A percentile compares a stretch with the other conserved stretches of the same genome.
Evolutionary conservation across 1,140 invertebrate genomes (phyloP).

Genomic region (Bombus difficillimus): DNA sequence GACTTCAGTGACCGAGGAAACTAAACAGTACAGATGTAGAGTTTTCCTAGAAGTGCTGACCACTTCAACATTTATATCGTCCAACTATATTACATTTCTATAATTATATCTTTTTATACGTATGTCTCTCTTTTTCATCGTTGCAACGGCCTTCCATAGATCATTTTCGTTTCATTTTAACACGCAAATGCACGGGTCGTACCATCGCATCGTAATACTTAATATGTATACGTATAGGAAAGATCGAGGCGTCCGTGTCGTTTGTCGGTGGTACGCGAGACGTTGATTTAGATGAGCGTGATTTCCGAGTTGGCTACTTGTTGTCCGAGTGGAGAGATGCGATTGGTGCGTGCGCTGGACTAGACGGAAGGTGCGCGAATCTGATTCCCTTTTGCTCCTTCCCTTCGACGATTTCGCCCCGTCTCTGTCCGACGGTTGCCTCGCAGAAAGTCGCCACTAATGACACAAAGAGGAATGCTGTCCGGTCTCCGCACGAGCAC

Average conservation of each 20-base stretch:
- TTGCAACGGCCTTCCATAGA: background rate
- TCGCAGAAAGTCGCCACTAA: conserved; percentile 80
- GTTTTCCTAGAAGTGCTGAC: no score
- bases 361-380: conserved; percentile 62
- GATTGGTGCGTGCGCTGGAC: conserved; percentile 48
- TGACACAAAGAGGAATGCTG: conserved; percentile 81
- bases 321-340: conserved; percentile 63
- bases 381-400: conserved; percentile 49
- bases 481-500: conserved; percentile 75
- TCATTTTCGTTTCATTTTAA: background rate
- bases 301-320: conserved; percentile 77
- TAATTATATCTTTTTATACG: no score
- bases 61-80: no score
- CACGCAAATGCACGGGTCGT: background rate
- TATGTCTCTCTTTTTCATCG: background rate
- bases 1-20: no score
- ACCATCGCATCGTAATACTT: background rate
- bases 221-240: background rate
- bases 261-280: conserved; percentile 69
- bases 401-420: conserved; percentile 27
- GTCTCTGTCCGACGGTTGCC: conserved; percentile 45
- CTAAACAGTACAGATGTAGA: no score
- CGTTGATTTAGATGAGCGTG: conserved; percentile 77
- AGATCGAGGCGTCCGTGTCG: conserved; percentile 25
- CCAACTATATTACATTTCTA: no score